Evolutionary conservation across 2,797 vertebrate species (phyloP), one percentile per base, ranked within the genome.

Genomic region (Anniella stebbinsi): DNA sequence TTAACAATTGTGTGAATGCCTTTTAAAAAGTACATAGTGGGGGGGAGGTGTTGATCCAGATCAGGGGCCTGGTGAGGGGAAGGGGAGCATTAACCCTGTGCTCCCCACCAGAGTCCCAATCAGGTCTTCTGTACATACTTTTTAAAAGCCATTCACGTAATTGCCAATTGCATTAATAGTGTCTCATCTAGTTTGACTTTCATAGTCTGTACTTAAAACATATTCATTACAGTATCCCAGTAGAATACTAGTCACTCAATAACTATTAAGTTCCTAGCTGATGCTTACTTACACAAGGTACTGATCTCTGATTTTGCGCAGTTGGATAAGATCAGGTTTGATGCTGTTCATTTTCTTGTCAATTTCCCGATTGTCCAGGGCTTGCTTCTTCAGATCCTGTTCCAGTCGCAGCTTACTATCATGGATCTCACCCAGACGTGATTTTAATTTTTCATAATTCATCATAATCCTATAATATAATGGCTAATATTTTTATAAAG

Each of bases 261-360:
- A 63, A 51, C 38, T 5, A 66, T 57, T 38, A 83, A 75, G 90
- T 84, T 86, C 23, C 51, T 30, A 48, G 92, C 23, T 87, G 89
- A 92, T 54, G 60, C 38, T 92, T 94, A 96, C 98, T 98, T 95
- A 99, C 99, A 99, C 98, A 77, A 99, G 98, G 94, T 99, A 98
- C 96, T 99, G 99, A 97, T 99, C 99, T 93, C 99, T 97, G 96
- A 99, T 98, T 98, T 99, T 99, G 95, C 99, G 98, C 80, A 99
- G 98, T 97, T 99, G 98, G 86, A 99, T 98, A 95, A 99, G 98
- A 96, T 99, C 99, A 30, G 98, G 99, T 95, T 99, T 99, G 96
- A 99, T 98, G 93, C 98, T 99, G 96, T 99, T 99, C 99, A 99
- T 99, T 97, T 98, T 99, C 93, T 99, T 99, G 97, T 99, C 99